Percentiles rank a stretch among this genome's conserved stretches.
These are phyloP conservation scores for Pseudopleuronectes americanus DNA, from an alignment of 2,797 vertebrate genomes.

Conservation along the genomic window DNA sequence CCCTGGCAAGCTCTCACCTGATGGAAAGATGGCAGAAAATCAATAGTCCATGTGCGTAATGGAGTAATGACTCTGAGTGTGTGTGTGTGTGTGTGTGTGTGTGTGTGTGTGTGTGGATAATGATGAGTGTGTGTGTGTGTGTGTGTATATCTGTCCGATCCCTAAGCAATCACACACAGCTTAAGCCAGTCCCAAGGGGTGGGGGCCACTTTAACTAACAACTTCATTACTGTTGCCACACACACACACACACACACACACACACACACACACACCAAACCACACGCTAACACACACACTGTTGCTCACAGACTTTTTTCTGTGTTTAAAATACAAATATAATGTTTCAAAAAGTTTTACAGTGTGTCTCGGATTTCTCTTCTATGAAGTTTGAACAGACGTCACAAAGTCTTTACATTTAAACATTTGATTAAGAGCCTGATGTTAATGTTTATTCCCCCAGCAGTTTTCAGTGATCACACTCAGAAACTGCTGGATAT, in stretches of 20 bases:
- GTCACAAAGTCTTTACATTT: not conserved
- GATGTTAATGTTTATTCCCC: not conserved
- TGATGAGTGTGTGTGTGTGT: conserved; percentile 71
- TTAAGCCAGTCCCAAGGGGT: conserved; percentile 81
- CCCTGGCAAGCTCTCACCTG: conserved; percentile 85
- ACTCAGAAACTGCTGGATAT: too few species aligned
- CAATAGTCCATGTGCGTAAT: conserved; percentile 88
- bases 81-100: conserved; percentile 67
- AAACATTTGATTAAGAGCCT: not conserved
- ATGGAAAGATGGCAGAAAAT: conserved; percentile 90
- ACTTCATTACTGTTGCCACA: conserved; percentile 83
- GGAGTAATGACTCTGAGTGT: conserved; percentile 84
- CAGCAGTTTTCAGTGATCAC: not conserved
- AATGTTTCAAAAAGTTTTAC: conserved; percentile 34
- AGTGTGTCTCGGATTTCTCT: conserved; percentile 20
- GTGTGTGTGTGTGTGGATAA: conserved; percentile 76
- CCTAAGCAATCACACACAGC: conserved; percentile 84
- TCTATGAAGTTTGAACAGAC: conserved; percentile 22
- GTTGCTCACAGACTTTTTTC: conserved; percentile 39
- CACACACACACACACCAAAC: conserved; percentile 28
- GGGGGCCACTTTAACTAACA: conserved; percentile 84
- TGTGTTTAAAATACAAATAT: conserved; percentile 16
- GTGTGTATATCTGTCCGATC: conserved; percentile 71
- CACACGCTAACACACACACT: conserved; percentile 38
- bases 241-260: conserved; percentile 52